phyloP scores from a whole-genome alignment of 2,797 vertebrate species.

The Aeoliscus strigatus region DNA sequence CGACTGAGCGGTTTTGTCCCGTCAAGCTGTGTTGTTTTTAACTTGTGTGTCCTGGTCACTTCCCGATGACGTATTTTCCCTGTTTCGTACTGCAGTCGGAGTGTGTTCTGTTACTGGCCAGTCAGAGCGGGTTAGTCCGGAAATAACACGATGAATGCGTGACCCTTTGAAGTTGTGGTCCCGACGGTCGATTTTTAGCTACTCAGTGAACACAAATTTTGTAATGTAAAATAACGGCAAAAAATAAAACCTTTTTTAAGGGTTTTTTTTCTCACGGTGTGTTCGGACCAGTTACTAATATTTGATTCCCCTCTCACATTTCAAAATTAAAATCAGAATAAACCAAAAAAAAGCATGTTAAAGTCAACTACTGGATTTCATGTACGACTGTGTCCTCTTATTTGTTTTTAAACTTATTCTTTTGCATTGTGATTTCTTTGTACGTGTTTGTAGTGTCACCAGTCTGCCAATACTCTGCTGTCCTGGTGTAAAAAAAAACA shows the following conservation, averaged over 20 bases:
- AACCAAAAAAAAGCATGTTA: constrained; percentile 76
- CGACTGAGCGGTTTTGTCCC: too few relatives aligned
- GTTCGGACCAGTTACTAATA: constrained; percentile 68
- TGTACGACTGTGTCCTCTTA: constrained; percentile 65
- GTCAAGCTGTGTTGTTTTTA: too few relatives aligned
- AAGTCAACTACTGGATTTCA: constrained; percentile 80
- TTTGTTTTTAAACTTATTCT: constrained; percentile 61
- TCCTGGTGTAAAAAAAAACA: constrained; percentile 71
- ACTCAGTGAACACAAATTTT: constrained; percentile 69
- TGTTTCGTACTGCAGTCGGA: constrained; percentile 65
- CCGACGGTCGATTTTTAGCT: constrained; percentile 67
- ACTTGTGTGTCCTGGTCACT: too few relatives aligned
- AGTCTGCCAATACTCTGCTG: constrained; percentile 72
- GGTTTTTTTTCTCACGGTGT: constrained; percentile 66
- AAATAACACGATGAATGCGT: constrained; percentile 48
- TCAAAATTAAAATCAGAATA: constrained; percentile 49
- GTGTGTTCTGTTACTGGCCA: constrained; percentile 60
- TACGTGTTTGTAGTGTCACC: constrained; percentile 74
- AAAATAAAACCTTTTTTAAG: constrained; percentile 66
- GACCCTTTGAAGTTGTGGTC: constrained; percentile 61
- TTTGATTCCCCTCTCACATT: constrained; percentile 60
- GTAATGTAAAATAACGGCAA: constrained; percentile 69
- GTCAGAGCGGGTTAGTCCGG: constrained; percentile 57
- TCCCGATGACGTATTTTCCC: too few relatives aligned
- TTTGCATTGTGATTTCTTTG: constrained; percentile 54